phyloP scores from a whole-genome alignment of 2,797 vertebrate genomes.

The Margarornis squamiger region DNA sequence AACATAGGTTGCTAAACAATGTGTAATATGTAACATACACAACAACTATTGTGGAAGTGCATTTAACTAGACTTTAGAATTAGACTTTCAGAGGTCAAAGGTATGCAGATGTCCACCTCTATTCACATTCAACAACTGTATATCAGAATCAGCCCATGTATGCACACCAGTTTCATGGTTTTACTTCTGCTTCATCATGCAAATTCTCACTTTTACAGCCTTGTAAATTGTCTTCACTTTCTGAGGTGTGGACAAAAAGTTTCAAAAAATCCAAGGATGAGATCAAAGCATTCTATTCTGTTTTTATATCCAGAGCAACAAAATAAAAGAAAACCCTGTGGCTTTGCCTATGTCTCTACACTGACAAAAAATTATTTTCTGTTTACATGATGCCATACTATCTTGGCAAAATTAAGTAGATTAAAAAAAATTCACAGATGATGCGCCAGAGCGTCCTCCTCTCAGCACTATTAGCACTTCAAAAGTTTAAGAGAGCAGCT shows the following conservation, averaged over 20 bases:
- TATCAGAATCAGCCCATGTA: not conserved
- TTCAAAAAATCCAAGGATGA: not conserved
- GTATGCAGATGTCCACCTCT: not conserved
- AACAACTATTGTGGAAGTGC: not conserved
- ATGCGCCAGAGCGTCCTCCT: not conserved
- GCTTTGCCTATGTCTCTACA: not conserved
- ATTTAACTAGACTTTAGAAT: not conserved
- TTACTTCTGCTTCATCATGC: not conserved
- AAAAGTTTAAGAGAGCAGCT: not conserved
- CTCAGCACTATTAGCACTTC: not conserved
- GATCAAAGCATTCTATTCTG: not conserved
- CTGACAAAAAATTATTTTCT: not conserved
- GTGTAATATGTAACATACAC: not conserved
- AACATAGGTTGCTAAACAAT: not conserved
- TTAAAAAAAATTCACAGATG: not conserved
- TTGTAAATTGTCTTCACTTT: not conserved
- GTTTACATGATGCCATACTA: not conserved
- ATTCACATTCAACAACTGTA: not conserved
- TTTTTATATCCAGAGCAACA: not conserved
- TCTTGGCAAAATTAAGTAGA: not conserved
- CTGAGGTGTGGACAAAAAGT: not conserved
- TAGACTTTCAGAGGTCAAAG: not conserved
- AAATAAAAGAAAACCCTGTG: not conserved
- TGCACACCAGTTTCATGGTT: not conserved
- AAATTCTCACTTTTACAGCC: not conserved